These are phyloP conservation scores for Ceratosolen fusciceps DNA, from an alignment of 1,140 invertebrate genomes.

Conservation along the genomic window DNA sequence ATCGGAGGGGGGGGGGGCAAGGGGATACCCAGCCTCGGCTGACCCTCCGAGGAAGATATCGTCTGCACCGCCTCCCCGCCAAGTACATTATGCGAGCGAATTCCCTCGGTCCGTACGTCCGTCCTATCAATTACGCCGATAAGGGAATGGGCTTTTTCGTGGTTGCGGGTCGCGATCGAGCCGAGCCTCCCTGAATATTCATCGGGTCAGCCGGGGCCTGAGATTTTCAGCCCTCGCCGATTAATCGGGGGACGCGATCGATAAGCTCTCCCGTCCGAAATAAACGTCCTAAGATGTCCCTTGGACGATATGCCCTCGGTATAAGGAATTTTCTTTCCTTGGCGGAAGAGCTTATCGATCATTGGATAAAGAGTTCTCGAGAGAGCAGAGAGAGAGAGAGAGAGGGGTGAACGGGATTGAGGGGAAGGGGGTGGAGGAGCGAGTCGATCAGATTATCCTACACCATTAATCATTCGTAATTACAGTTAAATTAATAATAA, in stretches of 20 bases:
- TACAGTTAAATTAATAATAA: slow-evolving; percentile 41
- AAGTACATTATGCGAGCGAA: slow-evolving; percentile 4
- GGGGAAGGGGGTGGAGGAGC: no score
- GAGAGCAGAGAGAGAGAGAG: no score
- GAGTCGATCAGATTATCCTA: slow-evolving; percentile 1
- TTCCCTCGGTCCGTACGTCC: not conserved
- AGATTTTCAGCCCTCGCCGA: not conserved
- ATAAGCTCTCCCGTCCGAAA: no score
- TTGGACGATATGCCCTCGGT: not conserved
- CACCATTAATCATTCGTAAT: slow-evolving; percentile 27
- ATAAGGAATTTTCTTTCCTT: slow-evolving; percentile 15
- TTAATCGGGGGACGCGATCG: not conserved
- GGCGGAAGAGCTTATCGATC: slow-evolving; percentile 24
- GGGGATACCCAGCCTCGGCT: no score
- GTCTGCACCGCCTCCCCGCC: slow-evolving; percentile 42
- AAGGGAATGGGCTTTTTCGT: not conserved
- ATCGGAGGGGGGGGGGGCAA: not conserved
- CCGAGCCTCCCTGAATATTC: not conserved
- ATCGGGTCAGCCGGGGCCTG: not conserved
- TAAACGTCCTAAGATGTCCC: not conserved
- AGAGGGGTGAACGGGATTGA: no score
- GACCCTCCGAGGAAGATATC: slow-evolving; percentile 51
- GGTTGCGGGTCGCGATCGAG: not conserved
- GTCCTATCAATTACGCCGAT: slow-evolving; percentile 28
- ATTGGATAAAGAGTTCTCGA: not conserved